These are phyloP conservation scores for Himalopsyche anomala DNA, from an alignment of 2,888 invertebrate species.

Conservation along the genomic window DNA sequence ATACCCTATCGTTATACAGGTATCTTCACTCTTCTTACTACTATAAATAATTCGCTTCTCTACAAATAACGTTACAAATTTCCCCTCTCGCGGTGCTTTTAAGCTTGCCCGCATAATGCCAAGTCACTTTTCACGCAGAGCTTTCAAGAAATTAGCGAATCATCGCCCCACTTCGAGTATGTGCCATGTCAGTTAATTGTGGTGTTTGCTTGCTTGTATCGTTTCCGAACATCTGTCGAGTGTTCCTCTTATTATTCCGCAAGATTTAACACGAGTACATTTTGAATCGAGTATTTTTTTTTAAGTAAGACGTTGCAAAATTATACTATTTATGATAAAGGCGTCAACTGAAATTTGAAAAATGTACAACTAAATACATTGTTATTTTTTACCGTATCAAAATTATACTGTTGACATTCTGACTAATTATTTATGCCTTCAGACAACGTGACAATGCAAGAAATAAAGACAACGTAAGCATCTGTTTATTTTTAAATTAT, in stretches of 20 bases:
- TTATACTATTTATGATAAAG: no score
- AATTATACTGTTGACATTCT: no score
- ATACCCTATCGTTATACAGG: not conserved
- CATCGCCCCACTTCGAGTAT: conserved; percentile 31
- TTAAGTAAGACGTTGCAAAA: no score
- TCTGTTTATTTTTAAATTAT: no score
- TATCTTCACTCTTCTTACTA: not conserved
- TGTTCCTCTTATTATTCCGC: not conserved
- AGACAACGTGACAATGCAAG: no score
- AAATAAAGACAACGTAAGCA: no score
- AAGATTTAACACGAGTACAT: not conserved
- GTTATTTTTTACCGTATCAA: no score
- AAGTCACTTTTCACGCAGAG: conserved; percentile 27
- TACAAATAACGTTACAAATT: not conserved
- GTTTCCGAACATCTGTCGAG: conserved; percentile 7
- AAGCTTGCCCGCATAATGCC: conserved; percentile 17
- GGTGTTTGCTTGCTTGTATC: conserved; percentile 7
- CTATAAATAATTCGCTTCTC: not conserved
- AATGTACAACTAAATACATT: no score
- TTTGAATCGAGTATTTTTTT: no score
- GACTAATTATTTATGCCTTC: no score
- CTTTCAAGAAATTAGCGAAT: conserved; percentile 22
- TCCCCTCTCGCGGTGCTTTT: conserved; percentile 15
- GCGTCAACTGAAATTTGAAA: no score
- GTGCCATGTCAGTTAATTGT: conserved; percentile 15